Evolutionary conservation across 2,113 vertebrate genomes (phyloP).

Genomic region (Artemisiospiza belli): DNA sequence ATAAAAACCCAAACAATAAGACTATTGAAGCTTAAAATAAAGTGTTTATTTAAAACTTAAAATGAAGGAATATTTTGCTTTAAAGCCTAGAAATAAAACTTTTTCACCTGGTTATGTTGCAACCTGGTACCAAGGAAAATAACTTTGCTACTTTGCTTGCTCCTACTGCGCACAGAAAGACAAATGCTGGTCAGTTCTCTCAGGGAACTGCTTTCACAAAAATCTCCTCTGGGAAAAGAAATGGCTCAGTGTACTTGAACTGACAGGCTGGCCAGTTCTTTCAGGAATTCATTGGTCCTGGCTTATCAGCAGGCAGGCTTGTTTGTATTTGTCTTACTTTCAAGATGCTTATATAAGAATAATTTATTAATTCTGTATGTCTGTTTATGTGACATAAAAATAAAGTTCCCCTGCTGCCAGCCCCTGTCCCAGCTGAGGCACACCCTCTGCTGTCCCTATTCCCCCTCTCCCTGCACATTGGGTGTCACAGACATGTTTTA

Average conservation of each 20-base stretch:
- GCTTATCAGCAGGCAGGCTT: not conserved
- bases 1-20: not conserved
- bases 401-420: too few species aligned
- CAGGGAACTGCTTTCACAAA: not conserved
- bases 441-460: too few species aligned
- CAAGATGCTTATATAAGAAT: not conserved
- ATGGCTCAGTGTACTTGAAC: not conserved
- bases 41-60: not conserved
- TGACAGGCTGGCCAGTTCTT: not conserved
- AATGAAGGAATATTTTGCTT: not conserved
- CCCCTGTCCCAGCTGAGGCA: too few species aligned
- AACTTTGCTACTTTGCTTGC: not conserved
- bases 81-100: not conserved
- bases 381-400: not conserved
- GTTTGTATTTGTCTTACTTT: not conserved
- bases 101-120: not conserved
- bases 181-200: not conserved
- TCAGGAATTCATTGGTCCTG: not conserved
- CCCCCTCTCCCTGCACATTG: too few species aligned
- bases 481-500: too few species aligned
- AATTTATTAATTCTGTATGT: not conserved
- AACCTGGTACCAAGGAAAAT: not conserved
- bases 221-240: not conserved
- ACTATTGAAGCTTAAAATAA: not conserved
- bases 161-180: rapidly evolving